phyloP scores from a whole-genome alignment of 2,797 vertebrate genomes.

The Eremophila alpestris region DNA sequence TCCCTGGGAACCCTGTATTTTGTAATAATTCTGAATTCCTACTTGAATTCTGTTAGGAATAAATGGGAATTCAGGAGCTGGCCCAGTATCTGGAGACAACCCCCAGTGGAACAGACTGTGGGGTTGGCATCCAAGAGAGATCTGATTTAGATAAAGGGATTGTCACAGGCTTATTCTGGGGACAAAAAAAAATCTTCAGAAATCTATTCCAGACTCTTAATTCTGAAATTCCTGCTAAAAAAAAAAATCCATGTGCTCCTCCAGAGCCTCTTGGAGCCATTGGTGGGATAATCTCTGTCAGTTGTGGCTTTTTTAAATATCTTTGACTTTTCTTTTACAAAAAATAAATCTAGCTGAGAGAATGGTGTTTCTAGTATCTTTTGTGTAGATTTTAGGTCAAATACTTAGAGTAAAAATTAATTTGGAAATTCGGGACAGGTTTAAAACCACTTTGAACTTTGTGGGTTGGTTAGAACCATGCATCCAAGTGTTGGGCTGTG shows the following conservation, averaged over 20 bases:
- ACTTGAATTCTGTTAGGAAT: neutral
- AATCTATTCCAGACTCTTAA: neutral
- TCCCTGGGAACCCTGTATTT: accelerated
- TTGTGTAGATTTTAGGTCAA: neutral
- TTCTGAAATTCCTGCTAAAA: neutral
- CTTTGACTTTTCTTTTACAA: neutral
- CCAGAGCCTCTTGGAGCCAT: too few species aligned
- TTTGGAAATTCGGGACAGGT: neutral
- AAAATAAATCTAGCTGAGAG: neutral
- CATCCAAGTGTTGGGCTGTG: neutral
- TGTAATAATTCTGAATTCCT: neutral
- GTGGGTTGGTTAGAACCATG: neutral
- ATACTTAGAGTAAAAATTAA: neutral
- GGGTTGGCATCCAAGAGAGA: neutral
- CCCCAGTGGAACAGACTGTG: neutral
- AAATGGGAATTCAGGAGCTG: neutral
- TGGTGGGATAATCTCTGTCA: neutral
- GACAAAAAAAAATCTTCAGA: neutral
- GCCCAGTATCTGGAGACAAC: neutral
- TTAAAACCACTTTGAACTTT: neutral
- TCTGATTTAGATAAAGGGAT: neutral
- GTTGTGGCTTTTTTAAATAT: neutral
- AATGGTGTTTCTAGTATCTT: neutral
- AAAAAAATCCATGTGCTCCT: neutral
- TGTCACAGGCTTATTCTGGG: neutral